These are phyloP conservation scores for Callyntrura guangdongensis DNA, from an alignment of 2,888 invertebrate genomes.

Conservation along the genomic window DNA sequence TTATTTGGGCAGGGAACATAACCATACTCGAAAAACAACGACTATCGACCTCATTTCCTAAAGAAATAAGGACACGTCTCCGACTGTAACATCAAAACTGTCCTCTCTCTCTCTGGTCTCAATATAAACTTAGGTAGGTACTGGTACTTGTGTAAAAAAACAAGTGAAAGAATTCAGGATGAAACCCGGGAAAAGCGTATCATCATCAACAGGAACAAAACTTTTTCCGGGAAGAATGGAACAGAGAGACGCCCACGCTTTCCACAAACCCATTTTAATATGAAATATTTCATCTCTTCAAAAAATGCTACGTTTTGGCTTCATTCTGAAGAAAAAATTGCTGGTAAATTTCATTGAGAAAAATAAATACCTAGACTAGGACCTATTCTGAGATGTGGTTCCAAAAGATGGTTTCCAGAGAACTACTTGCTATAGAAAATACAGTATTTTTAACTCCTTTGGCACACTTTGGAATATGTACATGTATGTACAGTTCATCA, in stretches of 20 bases:
- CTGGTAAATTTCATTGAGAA: too few species aligned
- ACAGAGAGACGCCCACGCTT: background rate
- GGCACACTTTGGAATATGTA: background rate
- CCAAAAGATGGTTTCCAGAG: too few species aligned
- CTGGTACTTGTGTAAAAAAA: background rate
- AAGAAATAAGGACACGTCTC: constrained; percentile 30
- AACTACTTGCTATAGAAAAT: too few species aligned
- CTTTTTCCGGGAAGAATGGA: background rate
- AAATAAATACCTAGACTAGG: too few species aligned
- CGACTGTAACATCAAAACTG: background rate
- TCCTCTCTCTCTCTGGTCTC: background rate
- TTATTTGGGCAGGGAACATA: background rate
- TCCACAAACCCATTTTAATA: background rate
- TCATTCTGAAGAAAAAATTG: background rate
- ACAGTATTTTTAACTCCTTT: too few species aligned
- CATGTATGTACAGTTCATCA: too few species aligned
- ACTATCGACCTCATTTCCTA: background rate
- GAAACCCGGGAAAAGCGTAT: background rate
- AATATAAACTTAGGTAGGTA: background rate
- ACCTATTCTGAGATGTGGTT: background rate
- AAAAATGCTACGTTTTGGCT: background rate
- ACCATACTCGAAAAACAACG: background rate
- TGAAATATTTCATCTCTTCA: background rate
- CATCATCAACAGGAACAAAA: background rate
- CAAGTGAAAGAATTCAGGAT: background rate